Percentiles rank a stretch among this genome's conserved stretches.
Evolutionary conservation across 2,888 invertebrate species (phyloP).

Genomic region (Eupithecia subumbrata): DNA sequence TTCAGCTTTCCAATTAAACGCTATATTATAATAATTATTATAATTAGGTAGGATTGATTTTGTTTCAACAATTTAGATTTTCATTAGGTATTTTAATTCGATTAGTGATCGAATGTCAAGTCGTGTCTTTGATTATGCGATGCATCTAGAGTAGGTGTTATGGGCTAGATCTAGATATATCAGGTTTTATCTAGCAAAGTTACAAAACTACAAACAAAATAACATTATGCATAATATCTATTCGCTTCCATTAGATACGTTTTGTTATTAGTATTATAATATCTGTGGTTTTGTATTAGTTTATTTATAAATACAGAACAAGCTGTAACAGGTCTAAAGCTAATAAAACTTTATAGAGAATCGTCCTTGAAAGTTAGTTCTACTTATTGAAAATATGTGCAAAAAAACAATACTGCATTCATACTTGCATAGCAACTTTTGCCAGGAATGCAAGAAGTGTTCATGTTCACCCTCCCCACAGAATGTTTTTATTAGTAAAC

Average conservation of each 20-base stretch:
- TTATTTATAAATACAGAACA: no score
- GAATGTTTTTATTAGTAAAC: background rate
- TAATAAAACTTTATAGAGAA: background rate
- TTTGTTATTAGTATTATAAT: background rate
- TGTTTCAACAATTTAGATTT: no score
- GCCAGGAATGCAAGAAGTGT: conserved; percentile 20
- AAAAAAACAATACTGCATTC: conserved; percentile 14
- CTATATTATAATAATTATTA: no score
- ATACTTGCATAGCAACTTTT: conserved; percentile 26
- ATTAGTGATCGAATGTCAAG: background rate
- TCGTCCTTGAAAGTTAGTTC: background rate
- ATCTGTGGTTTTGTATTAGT: no score
- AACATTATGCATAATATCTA: background rate
- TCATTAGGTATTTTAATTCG: background rate
- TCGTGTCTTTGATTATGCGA: background rate
- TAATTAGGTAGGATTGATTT: background rate
- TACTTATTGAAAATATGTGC: background rate
- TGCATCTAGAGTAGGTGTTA: background rate
- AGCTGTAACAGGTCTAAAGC: background rate
- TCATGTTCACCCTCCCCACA: conserved; percentile 9
- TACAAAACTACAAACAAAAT: background rate
- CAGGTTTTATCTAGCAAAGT: background rate
- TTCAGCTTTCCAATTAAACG: no score
- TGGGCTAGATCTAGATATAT: conserved; percentile 4
- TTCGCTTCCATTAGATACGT: background rate